Percentiles rank a stretch among this genome's conserved stretches.
Conservation (phyloP, 37 sponge, comb jelly and placozoan genomes). For the Theonella swinhoei region DNA sequence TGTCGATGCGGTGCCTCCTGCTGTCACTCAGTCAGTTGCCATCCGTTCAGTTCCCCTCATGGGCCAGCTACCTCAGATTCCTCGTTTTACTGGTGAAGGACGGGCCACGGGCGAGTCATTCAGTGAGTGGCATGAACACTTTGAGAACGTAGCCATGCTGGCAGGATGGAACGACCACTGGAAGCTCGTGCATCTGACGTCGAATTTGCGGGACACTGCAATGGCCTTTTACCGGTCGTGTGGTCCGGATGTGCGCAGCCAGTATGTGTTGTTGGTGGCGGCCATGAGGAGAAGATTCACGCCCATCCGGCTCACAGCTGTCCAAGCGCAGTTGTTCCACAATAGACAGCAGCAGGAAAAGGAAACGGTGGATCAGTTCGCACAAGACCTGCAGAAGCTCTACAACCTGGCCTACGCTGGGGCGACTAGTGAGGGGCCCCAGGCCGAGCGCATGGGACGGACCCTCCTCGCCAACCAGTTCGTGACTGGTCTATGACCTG, state of each 20-base stretch:
- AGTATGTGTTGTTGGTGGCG: slow-evolving; percentile 36
- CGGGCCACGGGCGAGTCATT: slow-evolving; percentile 35
- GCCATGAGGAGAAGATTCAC: slow-evolving; percentile 51
- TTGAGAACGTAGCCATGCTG: slow-evolving; percentile 39
- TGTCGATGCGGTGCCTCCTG: not conserved
- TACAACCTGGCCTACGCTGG: slow-evolving; percentile 40
- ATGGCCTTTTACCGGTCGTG: slow-evolving; percentile 65
- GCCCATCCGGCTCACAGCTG: slow-evolving; percentile 30
- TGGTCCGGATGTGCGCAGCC: slow-evolving; percentile 13
- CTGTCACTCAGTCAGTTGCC: not conserved
- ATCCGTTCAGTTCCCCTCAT: not conserved
- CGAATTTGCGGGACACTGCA: slow-evolving; percentile 36
- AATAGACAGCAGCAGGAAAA: slow-evolving; percentile 23
- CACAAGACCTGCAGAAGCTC: slow-evolving; percentile 51
- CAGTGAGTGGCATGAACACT: slow-evolving; percentile 58
- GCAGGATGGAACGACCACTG: slow-evolving; percentile 35
- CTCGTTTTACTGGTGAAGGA: slow-evolving; percentile 45
- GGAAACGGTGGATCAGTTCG: slow-evolving; percentile 56
- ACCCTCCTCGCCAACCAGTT: slow-evolving; percentile 57
- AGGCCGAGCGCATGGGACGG: slow-evolving; percentile 47
- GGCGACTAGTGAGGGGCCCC: slow-evolving; percentile 6
- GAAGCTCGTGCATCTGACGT: slow-evolving; percentile 45
- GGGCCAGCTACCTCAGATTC: slow-evolving; percentile 47
- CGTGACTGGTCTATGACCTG: slow-evolving; percentile 38
- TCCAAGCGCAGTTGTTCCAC: slow-evolving; percentile 54